These are phyloP conservation scores for Idaea dimidiata DNA, from an alignment of 2,888 invertebrate species.

Conservation along the genomic window DNA sequence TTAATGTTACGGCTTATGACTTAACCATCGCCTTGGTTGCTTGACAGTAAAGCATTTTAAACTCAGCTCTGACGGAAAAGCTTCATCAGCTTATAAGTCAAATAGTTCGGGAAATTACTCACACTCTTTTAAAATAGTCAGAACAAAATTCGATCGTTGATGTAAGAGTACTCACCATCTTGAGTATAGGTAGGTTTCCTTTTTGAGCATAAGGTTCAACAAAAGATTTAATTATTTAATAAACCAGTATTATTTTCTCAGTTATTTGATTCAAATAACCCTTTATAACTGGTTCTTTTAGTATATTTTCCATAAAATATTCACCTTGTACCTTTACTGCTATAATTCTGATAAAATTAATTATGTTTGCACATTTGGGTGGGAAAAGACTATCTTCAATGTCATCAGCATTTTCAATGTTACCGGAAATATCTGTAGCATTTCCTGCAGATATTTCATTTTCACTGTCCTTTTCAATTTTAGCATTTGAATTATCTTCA, in stretches of 20 bases:
- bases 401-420: neutral
- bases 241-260: neutral
- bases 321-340: neutral
- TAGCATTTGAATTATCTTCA: neutral
- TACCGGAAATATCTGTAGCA: neutral
- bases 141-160: no score
- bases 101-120: no score
- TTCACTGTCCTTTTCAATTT: neutral
- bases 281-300: neutral
- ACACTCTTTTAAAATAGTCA: no score
- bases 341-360: neutral
- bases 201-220: neutral
- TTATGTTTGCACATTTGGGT: neutral
- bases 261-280: neutral
- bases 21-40: no score
- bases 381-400: neutral
- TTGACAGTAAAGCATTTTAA: no score
- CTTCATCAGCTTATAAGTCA: no score
- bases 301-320: neutral
- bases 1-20: neutral
- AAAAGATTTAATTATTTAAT: neutral
- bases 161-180: neutral
- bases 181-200: neutral
- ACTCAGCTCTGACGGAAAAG: no score
- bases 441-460: neutral